A percentile compares a stretch with the other conserved stretches of the same genome.
These are phyloP conservation scores for Pasiphila rectangulata DNA, from an alignment of 2,888 invertebrate genomes.

Conservation along the genomic window DNA sequence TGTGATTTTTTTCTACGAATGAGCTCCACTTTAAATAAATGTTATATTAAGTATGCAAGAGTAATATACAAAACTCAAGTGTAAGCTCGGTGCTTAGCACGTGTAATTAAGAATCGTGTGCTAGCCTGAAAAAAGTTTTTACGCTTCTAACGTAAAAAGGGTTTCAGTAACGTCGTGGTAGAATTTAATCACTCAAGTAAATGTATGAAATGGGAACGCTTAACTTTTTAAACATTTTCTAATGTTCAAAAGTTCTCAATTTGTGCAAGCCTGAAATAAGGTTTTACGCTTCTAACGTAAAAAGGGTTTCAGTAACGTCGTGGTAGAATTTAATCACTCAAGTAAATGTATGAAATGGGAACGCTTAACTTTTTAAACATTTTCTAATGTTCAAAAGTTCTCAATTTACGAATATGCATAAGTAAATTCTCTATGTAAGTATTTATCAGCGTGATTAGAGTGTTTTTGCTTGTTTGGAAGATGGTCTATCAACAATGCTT, in stretches of 20 bases:
- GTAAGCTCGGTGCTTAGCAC: constrained; percentile 45
- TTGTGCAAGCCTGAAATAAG: constrained; percentile 46
- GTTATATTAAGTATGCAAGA: constrained; percentile 67
- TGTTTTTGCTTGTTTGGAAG: too few relatives aligned
- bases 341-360: constrained; percentile 6
- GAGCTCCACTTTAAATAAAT: constrained; percentile 53
- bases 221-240: too few relatives aligned
- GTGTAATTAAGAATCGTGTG: constrained; percentile 61
- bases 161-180: constrained; percentile 39
- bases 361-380: too few relatives aligned
- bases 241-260: not conserved
- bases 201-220: constrained; percentile 6
- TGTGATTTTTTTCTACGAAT: constrained; percentile 7
- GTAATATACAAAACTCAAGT: constrained; percentile 65
- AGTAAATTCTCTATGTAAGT: too few relatives aligned
- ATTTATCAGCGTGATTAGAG: too few relatives aligned
- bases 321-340: constrained; percentile 40
- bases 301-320: constrained; percentile 38
- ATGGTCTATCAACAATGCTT: too few relatives aligned
- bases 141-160: constrained; percentile 29
- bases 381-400: not conserved
- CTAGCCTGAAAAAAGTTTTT: constrained; percentile 42
- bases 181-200: constrained; percentile 39
- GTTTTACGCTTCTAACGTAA: constrained; percentile 30
- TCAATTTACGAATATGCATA: too few relatives aligned